Evolutionary conservation across 1,140 invertebrate genomes (phyloP), one percentile per base, ranked within the genome.

Genomic region (Bombus huntii): DNA sequence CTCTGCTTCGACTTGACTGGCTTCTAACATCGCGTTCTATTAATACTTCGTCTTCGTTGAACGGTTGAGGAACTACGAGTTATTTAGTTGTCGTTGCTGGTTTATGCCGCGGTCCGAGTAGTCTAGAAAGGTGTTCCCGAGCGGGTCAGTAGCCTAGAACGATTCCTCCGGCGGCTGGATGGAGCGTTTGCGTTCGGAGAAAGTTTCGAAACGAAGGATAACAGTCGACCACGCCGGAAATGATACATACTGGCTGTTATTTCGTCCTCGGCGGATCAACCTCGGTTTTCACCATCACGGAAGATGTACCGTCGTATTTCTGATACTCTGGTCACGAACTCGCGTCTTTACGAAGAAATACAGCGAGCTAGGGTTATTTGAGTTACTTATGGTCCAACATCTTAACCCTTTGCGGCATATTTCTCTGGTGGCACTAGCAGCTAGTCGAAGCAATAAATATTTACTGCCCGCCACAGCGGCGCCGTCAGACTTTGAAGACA

Each of bases 161-260:
- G 81, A 82, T 65, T 44, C 47, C 57, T n/a, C 18, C 18, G 47
- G 34, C 18, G 9, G n/a, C 28, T 71, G 47, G n/a, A 3, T n/a
- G 15, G 44, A 47, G 39, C 74, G 44, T 42, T 22, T 57, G 75
- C 66, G 59, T 73, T 85, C 57, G 76, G 88, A 88, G 88, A 89
- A 89, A 89, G 88, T 89, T 78, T 65, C 68, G 39, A n/a, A 73
- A 70, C 83, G 77, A 77, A 28, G 65, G 80, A 81, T 79, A 59
- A 31, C 31, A 31, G 83, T 44, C 65, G 78, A 66, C 34, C 53
- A 73, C 73, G 68, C 82, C 88, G 88, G 88, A 89, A 88, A 88
- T 47, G 28, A n/a, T n/a, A 62, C 66, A 13, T 53, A 75, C 42
- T 37, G 44, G 15, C 25, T 44, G 59, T 47, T 31, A n/a, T 75